Base-by-base conservation (phyloP, 2,888 invertebrate genomes). In the Orthosia gracilis region DNA sequence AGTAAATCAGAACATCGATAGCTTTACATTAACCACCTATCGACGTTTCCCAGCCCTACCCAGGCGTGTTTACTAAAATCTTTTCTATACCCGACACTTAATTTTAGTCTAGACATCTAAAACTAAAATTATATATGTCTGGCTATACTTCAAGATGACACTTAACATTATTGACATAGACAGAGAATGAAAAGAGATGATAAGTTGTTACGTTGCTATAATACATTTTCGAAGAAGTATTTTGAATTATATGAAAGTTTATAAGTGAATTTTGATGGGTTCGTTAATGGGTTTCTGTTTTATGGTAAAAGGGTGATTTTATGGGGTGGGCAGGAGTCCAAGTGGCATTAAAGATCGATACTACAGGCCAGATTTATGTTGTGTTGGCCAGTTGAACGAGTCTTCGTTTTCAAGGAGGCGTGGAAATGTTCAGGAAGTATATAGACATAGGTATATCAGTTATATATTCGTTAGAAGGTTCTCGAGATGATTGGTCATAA, bases 231-330 rank as follows among this genome's bases (percentile, higher is more conserved):
- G 69, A 80, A 82, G 79, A 73, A 75, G 72, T 78, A 83, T 85
- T 80, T 83, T 85, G 85, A 87, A 78, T 85, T 83, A 85, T 85
- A 74, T 72, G 68, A 74, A 73, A 86, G 75, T 82, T 86, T 85
- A 76, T 87, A 86, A 87, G 86, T 87, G 86, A 87, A 87, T 75
- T 87, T 87, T 81, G 81, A 86, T 86, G 87, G 81, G n/a, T 83
- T 23, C 62, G 76, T 81, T 81, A 83, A 83, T 85, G 83, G 83
- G 26, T 77, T 85, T 78, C 76, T 85, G 85, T 80, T 85, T 85
- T 85, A 85, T 85, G 87, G 72, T 85, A 86, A 85, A 82, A 85
- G 85, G 82, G 68, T 85, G 73, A 80, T 87, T 80, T 85, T 82
- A 76, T 75, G 71, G 82, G 71, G 69, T 85, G 85, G 82, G 82